Conservation (phyloP, 2,113 vertebrate species). For the Neolamprologus ventralis region DNA sequence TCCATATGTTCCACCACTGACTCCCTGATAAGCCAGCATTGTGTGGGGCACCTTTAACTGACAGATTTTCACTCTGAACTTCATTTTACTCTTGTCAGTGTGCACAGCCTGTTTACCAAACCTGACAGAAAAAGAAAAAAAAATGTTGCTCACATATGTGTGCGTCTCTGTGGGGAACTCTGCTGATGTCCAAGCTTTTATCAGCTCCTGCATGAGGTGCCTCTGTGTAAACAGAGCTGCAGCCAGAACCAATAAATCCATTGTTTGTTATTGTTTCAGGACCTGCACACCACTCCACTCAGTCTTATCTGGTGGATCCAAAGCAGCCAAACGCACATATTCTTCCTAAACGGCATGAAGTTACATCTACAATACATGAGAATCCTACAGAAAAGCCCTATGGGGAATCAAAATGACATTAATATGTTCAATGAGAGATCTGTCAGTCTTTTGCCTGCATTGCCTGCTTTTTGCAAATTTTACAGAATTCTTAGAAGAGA, state of each 20-base stretch:
- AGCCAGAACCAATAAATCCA: slow-evolving; percentile 34
- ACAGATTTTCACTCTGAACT: neutral
- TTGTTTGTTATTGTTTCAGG: slow-evolving; percentile 16
- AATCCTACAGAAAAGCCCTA: neutral
- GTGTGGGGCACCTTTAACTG: neutral
- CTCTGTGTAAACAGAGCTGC: neutral
- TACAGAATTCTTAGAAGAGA: neutral
- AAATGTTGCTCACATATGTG: neutral
- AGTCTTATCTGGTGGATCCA: slow-evolving; percentile 14
- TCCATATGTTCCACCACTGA: neutral
- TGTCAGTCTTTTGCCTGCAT: neutral
- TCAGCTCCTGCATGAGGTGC: neutral
- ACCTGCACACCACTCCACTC: neutral
- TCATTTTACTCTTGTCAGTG: neutral
- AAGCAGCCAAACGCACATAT: neutral
- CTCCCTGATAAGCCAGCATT: neutral
- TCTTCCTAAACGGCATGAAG: neutral
- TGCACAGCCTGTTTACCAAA: neutral
- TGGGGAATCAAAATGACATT: neutral
- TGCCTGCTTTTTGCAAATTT: neutral
- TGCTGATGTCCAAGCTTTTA: slow-evolving; percentile 2
- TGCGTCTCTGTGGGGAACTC: neutral
- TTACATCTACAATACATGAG: neutral
- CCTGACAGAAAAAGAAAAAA: neutral
- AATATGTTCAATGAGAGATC: neutral